Conservation (phyloP, 1,140 invertebrate species). For the Drosophila varians region DNA sequence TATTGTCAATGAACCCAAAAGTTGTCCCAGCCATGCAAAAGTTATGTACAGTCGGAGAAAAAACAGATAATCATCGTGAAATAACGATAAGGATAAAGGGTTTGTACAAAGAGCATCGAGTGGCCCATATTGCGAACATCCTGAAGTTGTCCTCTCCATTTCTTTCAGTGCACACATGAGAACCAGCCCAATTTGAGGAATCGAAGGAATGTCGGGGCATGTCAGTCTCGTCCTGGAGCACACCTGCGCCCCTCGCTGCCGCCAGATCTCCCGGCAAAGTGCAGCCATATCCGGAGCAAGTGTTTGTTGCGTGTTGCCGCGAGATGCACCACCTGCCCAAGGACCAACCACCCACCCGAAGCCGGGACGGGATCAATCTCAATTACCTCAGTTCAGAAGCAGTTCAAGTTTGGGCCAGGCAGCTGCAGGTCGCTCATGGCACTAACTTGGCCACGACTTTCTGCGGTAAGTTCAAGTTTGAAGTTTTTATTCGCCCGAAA, state of each 20-base stretch:
- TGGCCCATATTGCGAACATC: no score
- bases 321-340: slow-evolving; percentile 14
- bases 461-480: slow-evolving; percentile 35
- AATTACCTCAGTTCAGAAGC: slow-evolving; percentile 36
- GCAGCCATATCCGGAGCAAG: not conserved
- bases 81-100: not conserved
- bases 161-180: slow-evolving; percentile 19
- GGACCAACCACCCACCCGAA: not conserved
- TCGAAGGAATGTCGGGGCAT: slow-evolving; percentile 34
- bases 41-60: not conserved
- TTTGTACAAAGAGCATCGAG: no score
- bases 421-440: slow-evolving; percentile 33
- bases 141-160: no score
- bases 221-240: slow-evolving; percentile 13
- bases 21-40: slow-evolving; percentile 35
- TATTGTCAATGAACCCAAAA: slow-evolving; percentile 48
- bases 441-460: slow-evolving; percentile 39
- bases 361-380: slow-evolving; percentile 35
- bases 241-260: not conserved
- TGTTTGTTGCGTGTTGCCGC: slow-evolving; percentile 40
- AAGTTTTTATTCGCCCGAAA: not conserved
- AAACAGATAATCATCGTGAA: not conserved
- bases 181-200: slow-evolving; percentile 24
- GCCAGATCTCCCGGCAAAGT: slow-evolving; percentile 14
- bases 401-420: slow-evolving; percentile 34